Evolutionary conservation across 2,888 invertebrate species (phyloP).

Genomic region (Oscheius sp.): DNA sequence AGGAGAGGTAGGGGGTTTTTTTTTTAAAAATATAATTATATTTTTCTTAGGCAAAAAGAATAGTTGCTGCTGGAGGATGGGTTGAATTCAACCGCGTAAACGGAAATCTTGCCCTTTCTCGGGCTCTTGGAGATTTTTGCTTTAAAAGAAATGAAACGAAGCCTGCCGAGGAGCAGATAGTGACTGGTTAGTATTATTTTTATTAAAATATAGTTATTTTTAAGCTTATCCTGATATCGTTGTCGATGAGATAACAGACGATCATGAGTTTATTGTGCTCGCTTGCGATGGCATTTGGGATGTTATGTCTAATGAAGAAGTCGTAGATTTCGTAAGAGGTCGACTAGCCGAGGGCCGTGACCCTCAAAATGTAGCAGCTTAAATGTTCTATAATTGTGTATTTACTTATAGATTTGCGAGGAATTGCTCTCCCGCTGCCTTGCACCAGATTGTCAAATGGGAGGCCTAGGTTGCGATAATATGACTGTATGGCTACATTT

Average conservation of each 20-base stretch:
- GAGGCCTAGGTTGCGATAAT: conserved; percentile 94
- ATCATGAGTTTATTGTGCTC: conserved; percentile 93
- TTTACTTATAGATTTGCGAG: conserved; percentile 81
- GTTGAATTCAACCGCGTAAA: conserved; percentile 94
- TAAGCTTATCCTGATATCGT: conserved; percentile 91
- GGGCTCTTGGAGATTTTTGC: conserved; percentile 94
- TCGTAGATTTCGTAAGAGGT: conserved; percentile 85
- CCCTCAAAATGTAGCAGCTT: conserved; percentile 79
- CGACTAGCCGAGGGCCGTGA: conserved; percentile 84
- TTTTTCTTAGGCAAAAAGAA: conserved; percentile 77
- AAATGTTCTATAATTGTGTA: not conserved
- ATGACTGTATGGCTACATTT: conserved; percentile 82
- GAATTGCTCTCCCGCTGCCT: conserved; percentile 91
- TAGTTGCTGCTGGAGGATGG: conserved; percentile 92
- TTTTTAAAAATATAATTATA: not conserved
- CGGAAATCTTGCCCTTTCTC: conserved; percentile 87
- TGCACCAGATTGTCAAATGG: conserved; percentile 95
- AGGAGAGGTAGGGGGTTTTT: conserved; percentile 32
- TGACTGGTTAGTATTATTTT: conserved; percentile 80
- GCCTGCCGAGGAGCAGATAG: conserved; percentile 91
- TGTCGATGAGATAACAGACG: conserved; percentile 81
- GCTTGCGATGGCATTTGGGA: conserved; percentile 99
- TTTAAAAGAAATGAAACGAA: conserved; percentile 90
- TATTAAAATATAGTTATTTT: not conserved
- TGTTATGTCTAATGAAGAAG: conserved; percentile 85